Conservation (phyloP, 2,113 vertebrate species). For the Thamnophis sirtalis region DNA sequence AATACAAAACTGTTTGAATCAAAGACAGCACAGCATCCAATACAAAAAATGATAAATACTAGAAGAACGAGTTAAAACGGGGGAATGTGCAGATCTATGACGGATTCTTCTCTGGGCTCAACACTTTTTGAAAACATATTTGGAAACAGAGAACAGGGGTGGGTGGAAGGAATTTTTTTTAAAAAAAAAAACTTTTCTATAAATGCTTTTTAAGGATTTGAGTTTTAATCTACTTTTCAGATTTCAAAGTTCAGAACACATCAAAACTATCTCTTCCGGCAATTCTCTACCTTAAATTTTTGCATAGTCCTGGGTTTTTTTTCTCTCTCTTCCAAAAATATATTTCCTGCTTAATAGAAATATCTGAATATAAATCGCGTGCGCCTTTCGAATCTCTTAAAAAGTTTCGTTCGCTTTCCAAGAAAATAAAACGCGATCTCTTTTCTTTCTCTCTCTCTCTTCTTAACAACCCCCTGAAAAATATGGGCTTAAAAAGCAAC, state of each 20-base stretch:
- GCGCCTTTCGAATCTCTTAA: conserved; percentile 19
- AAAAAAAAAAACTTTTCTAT: conserved; percentile 44
- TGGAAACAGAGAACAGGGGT: conserved; percentile 57
- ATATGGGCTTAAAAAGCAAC: conserved; percentile 47
- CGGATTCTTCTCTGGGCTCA: conserved; percentile 47
- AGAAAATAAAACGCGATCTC: conserved; percentile 62
- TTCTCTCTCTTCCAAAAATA: conserved; percentile 73
- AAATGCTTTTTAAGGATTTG: conserved; percentile 60
- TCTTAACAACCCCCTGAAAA: conserved; percentile 52
- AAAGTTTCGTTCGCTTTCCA: conserved; percentile 40
- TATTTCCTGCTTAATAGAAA: conserved; percentile 66
- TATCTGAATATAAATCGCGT: conserved; percentile 62
- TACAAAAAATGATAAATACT: conserved; percentile 57
- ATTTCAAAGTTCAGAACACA: conserved; percentile 70
- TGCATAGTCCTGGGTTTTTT: conserved; percentile 69
- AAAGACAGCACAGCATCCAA: conserved; percentile 62
- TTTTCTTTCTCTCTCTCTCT: conserved; percentile 31
- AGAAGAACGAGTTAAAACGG: conserved; percentile 9
- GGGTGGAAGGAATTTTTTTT: background rate
- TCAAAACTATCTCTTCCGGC: conserved; percentile 71
- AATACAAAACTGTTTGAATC: conserved; percentile 67
- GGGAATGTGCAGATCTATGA: conserved; percentile 48
- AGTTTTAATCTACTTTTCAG: conserved; percentile 56
- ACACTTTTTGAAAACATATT: conserved; percentile 57
- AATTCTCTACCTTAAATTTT: conserved; percentile 64